Evolutionary conservation across 2,797 vertebrate species (phyloP), one percentile per base, ranked within the genome.

Genomic region (Microcaecilia unicolor): DNA sequence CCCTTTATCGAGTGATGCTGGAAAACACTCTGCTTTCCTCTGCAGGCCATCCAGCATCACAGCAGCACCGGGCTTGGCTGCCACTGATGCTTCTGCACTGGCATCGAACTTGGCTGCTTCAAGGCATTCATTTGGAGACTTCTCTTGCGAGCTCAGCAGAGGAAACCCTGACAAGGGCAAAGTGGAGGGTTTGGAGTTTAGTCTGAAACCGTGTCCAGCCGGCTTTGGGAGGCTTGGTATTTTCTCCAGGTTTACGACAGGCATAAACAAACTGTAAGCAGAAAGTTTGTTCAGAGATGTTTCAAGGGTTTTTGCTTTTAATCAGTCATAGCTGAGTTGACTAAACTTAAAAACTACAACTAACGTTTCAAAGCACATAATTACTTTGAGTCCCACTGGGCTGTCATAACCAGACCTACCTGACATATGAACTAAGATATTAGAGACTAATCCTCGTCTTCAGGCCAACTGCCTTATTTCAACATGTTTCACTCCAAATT

Each of bases 171-270:
- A 46, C 73, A 63, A 4, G 59, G 67, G 39, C 23, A 58, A 37
- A 76, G 83, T 61, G 61, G 61, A 55, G 23, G 45, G 41, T 42
- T 81, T 46, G 72, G 67, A 31, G 61, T 74, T 3, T 58, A 83
- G 81, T 64, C 90, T 90, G 63, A 92, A 82, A 16, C 85, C 66
- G 1, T 83, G 75, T 33, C 82, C 70, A 6, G 92, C 88, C 0
- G 83, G 53, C 59, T 90, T 87, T 59, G 81, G 70, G 36, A 87
- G 70, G 67, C 81, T 70, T 52, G 87, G 80, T 14, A 82, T 78
- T 79, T 91, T 94, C 61, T 91, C 89, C 61, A 87, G 60, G 23
- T 81, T 83, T 50, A 83, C 80, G 56, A 82, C 76, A n/a, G 79
- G 79, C 58, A 89, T 74, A 18, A 88, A 91, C 60, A 87, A 80